Percentiles rank a stretch among this genome's conserved stretches.
These are phyloP conservation scores for Periophthalmodon schlosseri DNA, from an alignment of 2,113 vertebrate genomes.

Conservation along the genomic window DNA sequence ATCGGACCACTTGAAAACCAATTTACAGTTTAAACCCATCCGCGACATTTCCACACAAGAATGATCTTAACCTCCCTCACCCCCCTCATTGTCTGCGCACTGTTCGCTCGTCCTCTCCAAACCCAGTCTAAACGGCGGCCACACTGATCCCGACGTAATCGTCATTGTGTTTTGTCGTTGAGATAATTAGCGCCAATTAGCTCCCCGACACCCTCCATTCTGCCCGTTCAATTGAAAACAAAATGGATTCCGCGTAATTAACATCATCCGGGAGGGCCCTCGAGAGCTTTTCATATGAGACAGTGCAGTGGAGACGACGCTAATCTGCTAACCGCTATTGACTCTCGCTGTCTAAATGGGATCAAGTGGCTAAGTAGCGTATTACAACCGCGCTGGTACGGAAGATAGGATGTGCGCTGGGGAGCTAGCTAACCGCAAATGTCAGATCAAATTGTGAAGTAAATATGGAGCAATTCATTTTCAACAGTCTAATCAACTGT, in stretches of 20 bases:
- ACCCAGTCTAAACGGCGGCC: slow-evolving; percentile 10
- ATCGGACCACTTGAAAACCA: not conserved
- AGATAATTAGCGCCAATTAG: slow-evolving; percentile 69
- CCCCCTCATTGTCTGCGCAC: not conserved
- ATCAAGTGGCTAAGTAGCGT: slow-evolving; percentile 53
- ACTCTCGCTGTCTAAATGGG: slow-evolving; percentile 61
- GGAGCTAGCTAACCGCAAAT: slow-evolving; percentile 11
- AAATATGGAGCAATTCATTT: not conserved
- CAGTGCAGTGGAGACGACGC: slow-evolving; percentile 54
- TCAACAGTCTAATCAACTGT: not conserved
- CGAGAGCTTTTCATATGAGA: slow-evolving; percentile 66
- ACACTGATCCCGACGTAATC: slow-evolving; percentile 29
- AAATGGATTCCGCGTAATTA: slow-evolving; percentile 73
- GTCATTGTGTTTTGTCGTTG: slow-evolving; percentile 50
- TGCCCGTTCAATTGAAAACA: slow-evolving; percentile 44
- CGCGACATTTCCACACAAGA: not conserved
- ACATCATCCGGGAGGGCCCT: slow-evolving; percentile 58
- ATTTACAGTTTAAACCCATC: not conserved
- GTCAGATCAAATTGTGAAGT: slow-evolving; percentile 5
- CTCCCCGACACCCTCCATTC: slow-evolving; percentile 38
- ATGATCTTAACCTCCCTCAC: not conserved
- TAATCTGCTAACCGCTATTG: slow-evolving; percentile 69
- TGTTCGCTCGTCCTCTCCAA: slow-evolving; percentile 5
- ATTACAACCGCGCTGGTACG: slow-evolving; percentile 26
- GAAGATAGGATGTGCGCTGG: slow-evolving; percentile 2